Evolutionary conservation across 2,113 vertebrate species (phyloP), one percentile per base, ranked within the genome.

Genomic region (Siphamia tubifer): DNA sequence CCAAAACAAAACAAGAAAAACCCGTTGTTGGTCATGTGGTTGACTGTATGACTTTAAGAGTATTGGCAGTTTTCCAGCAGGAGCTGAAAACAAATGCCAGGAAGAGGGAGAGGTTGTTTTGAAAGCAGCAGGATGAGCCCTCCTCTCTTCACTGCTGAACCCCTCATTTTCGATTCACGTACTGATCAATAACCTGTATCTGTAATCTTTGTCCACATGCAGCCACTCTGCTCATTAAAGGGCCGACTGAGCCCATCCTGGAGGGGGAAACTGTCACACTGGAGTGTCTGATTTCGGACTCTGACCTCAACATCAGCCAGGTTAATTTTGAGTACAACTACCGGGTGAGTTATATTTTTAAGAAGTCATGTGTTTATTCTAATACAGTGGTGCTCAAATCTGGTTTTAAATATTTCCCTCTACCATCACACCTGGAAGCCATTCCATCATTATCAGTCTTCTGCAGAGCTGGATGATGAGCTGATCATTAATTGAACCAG

Each of bases 211-310:
- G 48, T 87, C 68, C 78, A 48, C 68, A 9, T 45, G 27, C 84
- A 93, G 93, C 84, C 20, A 67, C 73, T 47, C 69, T 94, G 81
- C 23, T 86, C 36, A 82, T 93, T 28, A 85, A 73, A 73, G 91
- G 91, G 9, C 90, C 91, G 1, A 57, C 60, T 2, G 5, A 76
- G 31, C 68, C 79, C 0, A 57, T 92, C 21, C n/a, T 92, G 81
- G 88, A 90, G 44, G 90, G 89, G 4, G 53, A 89, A 0, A 8
- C 13, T 3, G 16, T 92, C 65, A 80, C 39, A 0, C 70, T 94
- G 77, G 88, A 93, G 74, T 94, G 93, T 34, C 32, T 73, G 11
- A 72, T 64, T 70, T 31, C 77, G 0, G 85, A 92, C 42, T 60
- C 81, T 1, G 79, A 90, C 0, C 12, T 47, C 39, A 91, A 93